Percentiles rank a stretch among this genome's conserved stretches.
Evolutionary conservation across 2,888 invertebrate genomes (phyloP).

Genomic region (Exocentrus adspersus): DNA sequence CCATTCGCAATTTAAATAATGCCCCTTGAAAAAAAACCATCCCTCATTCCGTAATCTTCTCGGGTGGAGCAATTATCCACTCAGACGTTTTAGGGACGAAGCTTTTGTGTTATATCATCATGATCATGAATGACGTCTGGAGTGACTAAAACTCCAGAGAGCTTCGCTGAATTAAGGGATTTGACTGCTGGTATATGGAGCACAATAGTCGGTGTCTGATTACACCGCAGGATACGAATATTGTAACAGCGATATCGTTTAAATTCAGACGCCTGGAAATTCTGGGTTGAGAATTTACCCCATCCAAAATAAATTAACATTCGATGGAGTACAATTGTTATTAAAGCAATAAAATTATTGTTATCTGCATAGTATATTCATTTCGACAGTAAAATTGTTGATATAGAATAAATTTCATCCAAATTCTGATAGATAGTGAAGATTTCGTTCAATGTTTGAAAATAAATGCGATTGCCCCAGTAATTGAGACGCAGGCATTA

Average conservation of each 20-base stretch:
- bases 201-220: neutral
- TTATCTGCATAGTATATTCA: no score
- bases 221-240: neutral
- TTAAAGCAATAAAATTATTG: no score
- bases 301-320: no score
- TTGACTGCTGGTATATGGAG: neutral
- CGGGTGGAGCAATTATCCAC: slow-evolving; percentile 37
- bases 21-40: neutral
- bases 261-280: neutral
- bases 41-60: slow-evolving; percentile 27
- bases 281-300: no score
- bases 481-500: no score
- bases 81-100: slow-evolving; percentile 36
- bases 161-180: neutral
- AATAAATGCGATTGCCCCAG: no score
- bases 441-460: no score
- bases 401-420: no score
- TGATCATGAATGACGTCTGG: slow-evolving; percentile 5
- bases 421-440: no score
- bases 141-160: slow-evolving; percentile 10
- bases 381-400: no score
- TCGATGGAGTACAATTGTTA: no score
- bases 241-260: neutral
- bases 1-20: slow-evolving; percentile 17
- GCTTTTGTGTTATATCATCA: slow-evolving; percentile 34